Evolutionary conservation across 2,888 invertebrate species (phyloP), one percentile per base, ranked within the genome.

Genomic region (Coronaproctus castanopsis): DNA sequence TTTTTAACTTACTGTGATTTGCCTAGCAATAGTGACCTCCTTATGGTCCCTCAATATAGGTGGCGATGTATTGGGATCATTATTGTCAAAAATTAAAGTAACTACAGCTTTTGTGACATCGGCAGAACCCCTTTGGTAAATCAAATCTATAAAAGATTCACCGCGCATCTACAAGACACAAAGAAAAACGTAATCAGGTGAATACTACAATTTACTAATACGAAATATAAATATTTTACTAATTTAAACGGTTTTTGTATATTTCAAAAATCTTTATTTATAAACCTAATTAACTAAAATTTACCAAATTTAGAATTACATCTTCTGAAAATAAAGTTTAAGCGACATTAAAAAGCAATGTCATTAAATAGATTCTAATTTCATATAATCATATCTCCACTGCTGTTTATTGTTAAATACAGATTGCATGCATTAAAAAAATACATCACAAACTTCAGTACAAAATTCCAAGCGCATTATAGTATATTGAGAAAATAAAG

Each of bases 71-170:
- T 72, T 74, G 62, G 79, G 79, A 70, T 95, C 85, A 18, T 77
- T 75, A 71, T 98, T 98, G 70, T 98, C 95, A 73, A 99, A 98
- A 1, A 84, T 85, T 65, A 99, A 85, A 61, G 93, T 89, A 24
- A 98, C 98, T 2, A 87, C 87, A 0, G 97, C 97, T 72, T 92
- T 92, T 5, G 85, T 91, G 57, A 98, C 79, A 1, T 96, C 97
- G 1, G 92, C 92, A 71, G 96, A 95, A 0, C 98, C 98, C 73
- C 86, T 85, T 73, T 97, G 97, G 73, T 89, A 97, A n/a, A 98
- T 92, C 62, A 99, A 75, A 69, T 98, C 98, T 73, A 92, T 91
- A 23, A 97, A 74, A 64, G 83, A 87, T 36, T 81, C 80, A 2
- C 91, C 95, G 65, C 96, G 78, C 3, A 97, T 92, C 92, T 95